A percentile compares a stretch with the other conserved stretches of the same genome.
These are phyloP conservation scores for Mylabris phalerata DNA, from an alignment of 1,140 invertebrate genomes.

Conservation along the genomic window DNA sequence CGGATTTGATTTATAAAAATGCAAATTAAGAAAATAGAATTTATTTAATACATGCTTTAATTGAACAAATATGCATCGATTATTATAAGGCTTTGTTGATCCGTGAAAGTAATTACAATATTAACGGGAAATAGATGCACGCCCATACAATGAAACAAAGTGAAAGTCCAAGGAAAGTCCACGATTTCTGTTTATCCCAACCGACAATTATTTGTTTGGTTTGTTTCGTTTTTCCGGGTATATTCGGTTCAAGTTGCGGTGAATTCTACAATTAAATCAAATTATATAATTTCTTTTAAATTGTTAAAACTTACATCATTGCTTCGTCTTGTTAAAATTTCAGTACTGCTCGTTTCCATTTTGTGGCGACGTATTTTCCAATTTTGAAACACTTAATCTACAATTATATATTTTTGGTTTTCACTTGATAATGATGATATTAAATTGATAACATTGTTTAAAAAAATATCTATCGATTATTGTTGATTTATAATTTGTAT, in stretches of 20 bases:
- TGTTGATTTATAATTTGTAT: no score
- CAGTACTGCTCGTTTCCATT: conserved; percentile 12
- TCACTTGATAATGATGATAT: neutral
- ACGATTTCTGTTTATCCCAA: conserved; percentile 43
- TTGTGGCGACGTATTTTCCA: neutral
- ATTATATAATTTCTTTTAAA: no score
- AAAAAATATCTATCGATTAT: no score
- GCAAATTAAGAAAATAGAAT: no score
- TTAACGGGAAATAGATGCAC: conserved; percentile 40
- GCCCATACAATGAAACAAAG: conserved; percentile 41
- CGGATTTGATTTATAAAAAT: no score
- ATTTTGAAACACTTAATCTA: no score
- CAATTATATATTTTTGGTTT: neutral
- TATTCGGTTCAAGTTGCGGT: no score
- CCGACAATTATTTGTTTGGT: conserved; percentile 34
- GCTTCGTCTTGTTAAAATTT: conserved; percentile 13
- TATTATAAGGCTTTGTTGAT: no score
- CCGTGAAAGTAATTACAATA: conserved; percentile 4
- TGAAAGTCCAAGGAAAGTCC: conserved; percentile 36
- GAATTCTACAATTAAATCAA: no score
- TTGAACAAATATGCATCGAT: no score
- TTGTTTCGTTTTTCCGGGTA: conserved; percentile 5
- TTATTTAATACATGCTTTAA: no score
- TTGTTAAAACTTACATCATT: conserved; percentile 1
- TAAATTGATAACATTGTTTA: neutral